These are phyloP conservation scores for Antechinus stuartii DNA, from an alignment of 2,113 vertebrate genomes.

Conservation along the genomic window DNA sequence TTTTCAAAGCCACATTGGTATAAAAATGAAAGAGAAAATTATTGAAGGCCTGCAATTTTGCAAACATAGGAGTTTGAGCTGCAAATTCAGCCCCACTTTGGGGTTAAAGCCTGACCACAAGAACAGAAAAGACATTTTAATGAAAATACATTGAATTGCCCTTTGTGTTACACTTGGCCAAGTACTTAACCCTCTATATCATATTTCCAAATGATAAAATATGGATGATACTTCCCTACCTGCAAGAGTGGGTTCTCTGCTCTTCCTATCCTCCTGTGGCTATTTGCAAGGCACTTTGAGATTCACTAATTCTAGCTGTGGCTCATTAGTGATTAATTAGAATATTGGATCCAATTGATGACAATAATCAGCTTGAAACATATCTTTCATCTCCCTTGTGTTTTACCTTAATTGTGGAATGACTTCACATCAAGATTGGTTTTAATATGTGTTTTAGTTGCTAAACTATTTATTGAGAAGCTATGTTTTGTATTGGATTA, in stretches of 20 bases:
- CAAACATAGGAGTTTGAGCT: slow-evolving; percentile 2
- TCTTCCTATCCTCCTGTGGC: neutral
- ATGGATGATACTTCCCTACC: neutral
- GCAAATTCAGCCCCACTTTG: slow-evolving; percentile 2
- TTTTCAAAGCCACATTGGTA: neutral
- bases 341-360: neutral
- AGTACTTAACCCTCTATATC: neutral
- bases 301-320: neutral
- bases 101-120: slow-evolving; percentile 32
- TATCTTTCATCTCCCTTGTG: neutral
- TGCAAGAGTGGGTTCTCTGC: neutral
- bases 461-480: neutral
- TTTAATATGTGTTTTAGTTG: neutral
- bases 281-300: slow-evolving; percentile 1
- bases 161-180: slow-evolving; percentile 3
- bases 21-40: neutral
- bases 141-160: slow-evolving; percentile 8
- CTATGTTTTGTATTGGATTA: neutral
- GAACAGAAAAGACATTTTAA: slow-evolving; percentile 29
- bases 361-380: neutral
- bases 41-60: neutral
- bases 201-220: slow-evolving; percentile 34
- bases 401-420: slow-evolving; percentile 4
- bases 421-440: slow-evolving; percentile 1
- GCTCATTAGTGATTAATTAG: neutral